Conservation (phyloP, 2,797 vertebrate species). For the Picus viridis region DNA sequence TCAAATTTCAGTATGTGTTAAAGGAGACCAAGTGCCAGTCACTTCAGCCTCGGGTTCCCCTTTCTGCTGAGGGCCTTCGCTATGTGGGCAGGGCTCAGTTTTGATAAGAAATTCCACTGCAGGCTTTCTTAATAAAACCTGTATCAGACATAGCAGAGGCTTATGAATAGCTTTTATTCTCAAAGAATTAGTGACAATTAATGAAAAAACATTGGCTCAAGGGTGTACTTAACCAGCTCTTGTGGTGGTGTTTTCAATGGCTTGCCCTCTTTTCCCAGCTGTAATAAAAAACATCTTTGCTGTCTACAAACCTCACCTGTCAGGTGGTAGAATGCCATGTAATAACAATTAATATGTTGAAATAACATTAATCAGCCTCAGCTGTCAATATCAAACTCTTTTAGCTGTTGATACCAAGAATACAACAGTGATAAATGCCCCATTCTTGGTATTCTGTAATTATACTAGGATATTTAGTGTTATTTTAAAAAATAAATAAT, state of each 20-base stretch:
- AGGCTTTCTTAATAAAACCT: background rate
- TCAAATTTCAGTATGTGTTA: background rate
- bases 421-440: background rate
- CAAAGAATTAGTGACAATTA: background rate
- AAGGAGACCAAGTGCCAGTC: fast-evolving
- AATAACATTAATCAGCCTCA: background rate
- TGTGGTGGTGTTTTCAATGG: background rate
- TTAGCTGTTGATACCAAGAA: background rate
- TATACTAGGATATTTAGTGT: background rate
- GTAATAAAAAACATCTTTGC: background rate
- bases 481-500: too few relatives aligned
- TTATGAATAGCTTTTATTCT: background rate
- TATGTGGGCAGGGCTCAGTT: background rate
- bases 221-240: background rate
- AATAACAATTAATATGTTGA: background rate
- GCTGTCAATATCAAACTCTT: background rate
- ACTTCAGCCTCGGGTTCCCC: background rate
- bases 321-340: background rate
- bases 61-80: background rate
- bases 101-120: background rate
- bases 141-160: background rate
- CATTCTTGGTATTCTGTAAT: background rate
- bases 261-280: background rate
- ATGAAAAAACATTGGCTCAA: background rate
- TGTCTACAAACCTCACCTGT: background rate